Base-by-base conservation (phyloP, 1,140 invertebrate species). In the Papilio polytes region DNA sequence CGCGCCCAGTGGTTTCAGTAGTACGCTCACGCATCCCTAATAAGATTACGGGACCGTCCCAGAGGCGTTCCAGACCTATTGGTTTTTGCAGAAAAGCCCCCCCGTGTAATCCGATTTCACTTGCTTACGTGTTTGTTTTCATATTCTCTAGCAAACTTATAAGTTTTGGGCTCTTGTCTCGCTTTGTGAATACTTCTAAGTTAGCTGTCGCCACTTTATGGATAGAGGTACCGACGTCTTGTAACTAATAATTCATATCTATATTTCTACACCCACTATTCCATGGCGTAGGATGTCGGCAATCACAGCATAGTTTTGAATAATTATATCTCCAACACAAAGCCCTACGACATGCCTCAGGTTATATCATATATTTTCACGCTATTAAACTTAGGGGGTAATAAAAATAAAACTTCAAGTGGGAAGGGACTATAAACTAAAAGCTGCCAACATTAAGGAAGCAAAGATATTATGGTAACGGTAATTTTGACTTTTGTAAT, bases 81-180 rank as follows among this genome's bases (percentile, higher is more conserved):
- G 86, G 82, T 85, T 85, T 84, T 85, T 82, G 82, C 79, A 80
- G 82, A 83, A 78, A 78, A 85, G 80, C 80, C 83, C 81, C 85
- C 84, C 80, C 84, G 80, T 85, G 85, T 90, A 91, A 91, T 90
- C 89, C 84, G 89, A 90, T 90, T 91, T 88, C 83, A 79, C 83
- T 82, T 77, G 81, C 82, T 85, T 85, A 83, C 84, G 79, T 88
- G 83, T 86, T 89, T 88, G 87, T 89, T 89, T 88, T 88, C 85
- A 89, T 88, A 88, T 87, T 86, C 85, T 86, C 81, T 72, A 80
- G 53, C 63, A 81, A 83, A 79, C 76, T 83, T 79, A 63, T 46
- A 81, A 81, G 80, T 81, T 83, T 51, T n/a, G 53, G 56, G 76
- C 73, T 81, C 80, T 81, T 79, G 80, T 83, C 74, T 81, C 72